A percentile compares a stretch with the other conserved stretches of the same genome.
Conservation (phyloP, 2,797 vertebrate genomes). For the Syndactyla subalaris region DNA sequence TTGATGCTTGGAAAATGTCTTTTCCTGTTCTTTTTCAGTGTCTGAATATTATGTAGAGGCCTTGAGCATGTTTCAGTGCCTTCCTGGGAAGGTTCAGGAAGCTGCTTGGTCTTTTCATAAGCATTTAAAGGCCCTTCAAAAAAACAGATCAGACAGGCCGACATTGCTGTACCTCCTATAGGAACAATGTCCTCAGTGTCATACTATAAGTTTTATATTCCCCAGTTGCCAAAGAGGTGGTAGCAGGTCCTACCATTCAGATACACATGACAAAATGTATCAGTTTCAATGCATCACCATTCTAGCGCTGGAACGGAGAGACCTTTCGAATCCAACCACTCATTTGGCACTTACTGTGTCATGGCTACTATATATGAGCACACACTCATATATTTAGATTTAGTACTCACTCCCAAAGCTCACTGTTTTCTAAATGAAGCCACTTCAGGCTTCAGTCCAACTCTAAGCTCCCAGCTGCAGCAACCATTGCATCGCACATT, state of each 20-base stretch:
- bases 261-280: background rate
- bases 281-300: background rate
- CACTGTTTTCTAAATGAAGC: conserved; percentile 48
- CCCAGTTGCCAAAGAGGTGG: background rate
- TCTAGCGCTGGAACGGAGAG: background rate
- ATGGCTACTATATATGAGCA: background rate
- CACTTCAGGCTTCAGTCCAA: conserved; percentile 19
- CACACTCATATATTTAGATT: background rate
- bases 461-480: conserved; percentile 18
- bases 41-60: background rate
- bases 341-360: background rate
- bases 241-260: background rate
- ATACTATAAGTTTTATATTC: background rate
- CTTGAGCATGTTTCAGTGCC: background rate
- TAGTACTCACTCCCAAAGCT: background rate
- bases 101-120: background rate
- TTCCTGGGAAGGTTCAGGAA: background rate
- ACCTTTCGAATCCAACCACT: background rate
- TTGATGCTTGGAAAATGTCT: background rate
- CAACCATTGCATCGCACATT: background rate
- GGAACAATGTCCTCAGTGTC: background rate
- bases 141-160: background rate
- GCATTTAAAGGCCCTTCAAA: background rate
- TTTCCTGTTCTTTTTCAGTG: background rate
- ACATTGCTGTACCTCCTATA: background rate